Conservation (phyloP, 2,113 vertebrate species). For the Oncorhynchus masou region DNA sequence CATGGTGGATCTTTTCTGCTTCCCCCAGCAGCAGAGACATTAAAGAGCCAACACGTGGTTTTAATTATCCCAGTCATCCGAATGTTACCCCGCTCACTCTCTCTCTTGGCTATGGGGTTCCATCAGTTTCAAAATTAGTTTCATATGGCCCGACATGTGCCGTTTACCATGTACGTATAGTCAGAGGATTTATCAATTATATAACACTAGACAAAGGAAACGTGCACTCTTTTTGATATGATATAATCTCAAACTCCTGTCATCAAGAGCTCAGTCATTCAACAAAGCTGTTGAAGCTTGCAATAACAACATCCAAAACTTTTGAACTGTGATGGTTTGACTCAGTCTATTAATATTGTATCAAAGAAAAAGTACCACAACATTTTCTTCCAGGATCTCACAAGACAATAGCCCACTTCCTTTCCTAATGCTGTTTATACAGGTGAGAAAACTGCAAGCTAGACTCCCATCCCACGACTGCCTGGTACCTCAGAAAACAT, state of each 20-base stretch:
- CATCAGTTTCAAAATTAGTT: background rate
- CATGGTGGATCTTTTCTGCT: background rate
- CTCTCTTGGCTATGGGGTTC: background rate
- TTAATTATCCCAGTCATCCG: background rate
- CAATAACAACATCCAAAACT: background rate
- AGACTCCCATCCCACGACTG: slow-evolving; percentile 57
- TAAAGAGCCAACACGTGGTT: slow-evolving; percentile 4
- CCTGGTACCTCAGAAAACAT: slow-evolving; percentile 53
- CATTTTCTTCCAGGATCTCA: slow-evolving; percentile 56
- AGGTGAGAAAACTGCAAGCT: slow-evolving; percentile 79
- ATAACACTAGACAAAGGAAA: slow-evolving; percentile 3
- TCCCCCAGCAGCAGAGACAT: slow-evolving; percentile 5
- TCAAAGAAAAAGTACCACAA: slow-evolving; percentile 50
- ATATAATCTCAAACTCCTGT: slow-evolving; percentile 35
- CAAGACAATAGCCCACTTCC: slow-evolving; percentile 68
- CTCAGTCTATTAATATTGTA: slow-evolving; percentile 57
- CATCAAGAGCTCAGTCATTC: slow-evolving; percentile 1
- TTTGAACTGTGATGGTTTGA: slow-evolving; percentile 21
- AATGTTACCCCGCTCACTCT: background rate
- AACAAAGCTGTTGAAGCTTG: slow-evolving; percentile 6
- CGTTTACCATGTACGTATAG: background rate
- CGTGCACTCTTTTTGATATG: background rate
- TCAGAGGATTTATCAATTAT: slow-evolving; percentile 1
- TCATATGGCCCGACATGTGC: too few species aligned
- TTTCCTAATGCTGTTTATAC: slow-evolving; percentile 69